Evolutionary conservation across 2,888 invertebrate species (phyloP).

Genomic region (Dynastes grantii): DNA sequence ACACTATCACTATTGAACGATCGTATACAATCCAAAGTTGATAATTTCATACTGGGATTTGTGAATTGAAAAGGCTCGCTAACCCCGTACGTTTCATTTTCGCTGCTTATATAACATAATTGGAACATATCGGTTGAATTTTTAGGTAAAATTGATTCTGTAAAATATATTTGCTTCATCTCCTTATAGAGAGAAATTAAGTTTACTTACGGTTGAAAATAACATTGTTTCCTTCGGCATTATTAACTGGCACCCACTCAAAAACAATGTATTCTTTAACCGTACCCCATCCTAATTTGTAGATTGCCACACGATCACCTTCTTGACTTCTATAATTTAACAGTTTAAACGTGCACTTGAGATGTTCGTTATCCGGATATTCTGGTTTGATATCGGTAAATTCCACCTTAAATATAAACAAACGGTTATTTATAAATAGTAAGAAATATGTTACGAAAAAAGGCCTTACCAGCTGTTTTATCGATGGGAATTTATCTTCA

Average conservation of each 20-base stretch:
- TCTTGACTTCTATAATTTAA: slow-evolving; percentile 64
- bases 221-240: slow-evolving; percentile 55
- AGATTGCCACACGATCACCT: slow-evolving; percentile 67
- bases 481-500: slow-evolving; percentile 40
- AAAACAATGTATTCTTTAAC: slow-evolving; percentile 67
- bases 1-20: slow-evolving; percentile 49
- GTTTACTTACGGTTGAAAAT: slow-evolving; percentile 63
- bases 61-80: slow-evolving; percentile 66
- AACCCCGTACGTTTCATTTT: slow-evolving; percentile 66
- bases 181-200: background rate
- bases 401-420: slow-evolving; percentile 59
- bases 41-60: slow-evolving; percentile 34
- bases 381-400: slow-evolving; percentile 63
- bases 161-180: slow-evolving; percentile 48
- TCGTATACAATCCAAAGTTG: slow-evolving; percentile 45
- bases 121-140: slow-evolving; percentile 65
- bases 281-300: slow-evolving; percentile 66
- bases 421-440: slow-evolving; percentile 27
- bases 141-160: slow-evolving; percentile 64
- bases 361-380: slow-evolving; percentile 63
- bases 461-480: slow-evolving; percentile 51
- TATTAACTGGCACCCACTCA: slow-evolving; percentile 64
- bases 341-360: slow-evolving; percentile 62
- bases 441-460: background rate
- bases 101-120: slow-evolving; percentile 66